phyloP scores from a whole-genome alignment of 2,113 vertebrate species.

The Pterocles orientalis region DNA sequence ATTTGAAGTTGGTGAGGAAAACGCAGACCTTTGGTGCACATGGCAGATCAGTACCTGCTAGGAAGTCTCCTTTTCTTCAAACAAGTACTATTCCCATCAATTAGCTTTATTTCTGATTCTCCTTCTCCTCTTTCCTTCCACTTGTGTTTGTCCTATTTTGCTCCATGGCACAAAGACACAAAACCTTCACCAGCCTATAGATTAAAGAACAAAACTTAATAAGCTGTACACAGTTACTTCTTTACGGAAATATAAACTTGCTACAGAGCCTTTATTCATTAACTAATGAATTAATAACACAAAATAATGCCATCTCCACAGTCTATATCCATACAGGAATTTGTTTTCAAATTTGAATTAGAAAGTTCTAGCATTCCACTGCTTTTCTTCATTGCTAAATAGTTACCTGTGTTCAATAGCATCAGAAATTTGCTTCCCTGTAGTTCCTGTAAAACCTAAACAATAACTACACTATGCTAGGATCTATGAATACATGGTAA shows the following conservation, averaged over 20 bases:
- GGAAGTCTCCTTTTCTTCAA: not conserved
- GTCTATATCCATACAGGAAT: not conserved
- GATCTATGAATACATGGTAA: accelerated
- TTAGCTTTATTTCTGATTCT: not conserved
- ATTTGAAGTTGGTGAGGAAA: not conserved
- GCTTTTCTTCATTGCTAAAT: not conserved
- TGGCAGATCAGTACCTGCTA: not conserved
- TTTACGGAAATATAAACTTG: not conserved
- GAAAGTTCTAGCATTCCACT: not conserved
- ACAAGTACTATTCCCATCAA: not conserved
- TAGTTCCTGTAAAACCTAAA: not conserved
- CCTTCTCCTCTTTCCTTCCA: not conserved
- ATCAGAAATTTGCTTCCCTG: not conserved
- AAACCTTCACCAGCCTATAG: not conserved
- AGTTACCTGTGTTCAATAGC: not conserved
- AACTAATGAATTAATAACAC: not conserved
- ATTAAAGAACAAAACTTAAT: not conserved
- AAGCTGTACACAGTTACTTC: not conserved
- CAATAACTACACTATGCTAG: not conserved
- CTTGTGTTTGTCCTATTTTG: not conserved
- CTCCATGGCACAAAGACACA: not conserved
- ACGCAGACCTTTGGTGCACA: accelerated
- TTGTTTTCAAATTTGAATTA: not conserved
- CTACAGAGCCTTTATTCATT: not conserved
- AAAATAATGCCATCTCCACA: not conserved